These are phyloP conservation scores for Lutjanus argentimaculatus DNA, from an alignment of 2,797 vertebrate genomes.

Conservation along the genomic window DNA sequence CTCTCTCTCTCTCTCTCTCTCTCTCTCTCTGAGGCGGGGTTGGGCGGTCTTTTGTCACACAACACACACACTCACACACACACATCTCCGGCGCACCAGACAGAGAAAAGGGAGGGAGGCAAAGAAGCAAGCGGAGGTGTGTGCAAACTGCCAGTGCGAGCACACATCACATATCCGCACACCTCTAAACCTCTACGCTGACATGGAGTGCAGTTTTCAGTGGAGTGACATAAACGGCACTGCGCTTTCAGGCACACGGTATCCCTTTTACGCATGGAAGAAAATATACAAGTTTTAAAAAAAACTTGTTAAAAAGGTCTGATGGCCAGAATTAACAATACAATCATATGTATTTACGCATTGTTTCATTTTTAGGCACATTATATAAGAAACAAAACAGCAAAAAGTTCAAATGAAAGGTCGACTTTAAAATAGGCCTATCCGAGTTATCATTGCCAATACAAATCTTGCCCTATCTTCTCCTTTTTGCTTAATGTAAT, in stretches of 20 bases:
- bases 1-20: conserved; percentile 34
- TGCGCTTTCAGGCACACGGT: conserved; percentile 26
- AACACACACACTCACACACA: conserved; percentile 69
- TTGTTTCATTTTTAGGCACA: too few relatives aligned
- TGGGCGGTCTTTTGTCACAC: conserved; percentile 84
- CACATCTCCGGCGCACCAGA: conserved; percentile 52
- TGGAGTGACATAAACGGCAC: conserved; percentile 40
- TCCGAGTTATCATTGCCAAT: neutral
- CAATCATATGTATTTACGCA: too few relatives aligned
- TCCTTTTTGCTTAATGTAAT: neutral
- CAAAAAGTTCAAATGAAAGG: neutral
- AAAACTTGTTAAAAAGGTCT: neutral
- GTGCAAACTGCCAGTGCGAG: conserved; percentile 41
- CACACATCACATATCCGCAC: conserved; percentile 43
- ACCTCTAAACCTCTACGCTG: conserved; percentile 16
- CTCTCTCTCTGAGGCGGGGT: conserved; percentile 72
- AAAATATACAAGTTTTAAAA: conserved; percentile 1
- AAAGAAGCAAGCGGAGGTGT: conserved; percentile 25
- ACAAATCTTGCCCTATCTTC: neutral
- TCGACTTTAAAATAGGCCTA: neutral
- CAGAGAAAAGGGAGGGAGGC: conserved; percentile 48
- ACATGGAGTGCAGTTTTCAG: conserved; percentile 44
- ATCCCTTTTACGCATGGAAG: conserved; percentile 27
- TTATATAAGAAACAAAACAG: too few relatives aligned
- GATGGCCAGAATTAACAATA: neutral